These are phyloP conservation scores for Bagarius yarrelli DNA, from an alignment of 2,113 vertebrate genomes.

Conservation along the genomic window DNA sequence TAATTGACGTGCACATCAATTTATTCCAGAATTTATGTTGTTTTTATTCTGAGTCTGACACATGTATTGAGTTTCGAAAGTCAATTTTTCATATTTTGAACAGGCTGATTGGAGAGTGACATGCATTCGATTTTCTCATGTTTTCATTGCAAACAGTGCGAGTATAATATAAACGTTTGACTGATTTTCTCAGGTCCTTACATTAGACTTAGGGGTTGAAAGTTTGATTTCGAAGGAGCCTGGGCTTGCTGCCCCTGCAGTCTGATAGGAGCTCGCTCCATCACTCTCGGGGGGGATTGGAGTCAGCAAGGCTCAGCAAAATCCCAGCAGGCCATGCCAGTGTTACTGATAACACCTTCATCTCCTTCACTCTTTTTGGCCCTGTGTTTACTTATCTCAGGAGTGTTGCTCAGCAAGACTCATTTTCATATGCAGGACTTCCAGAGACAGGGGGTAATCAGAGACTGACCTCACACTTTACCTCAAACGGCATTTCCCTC, in stretches of 20 bases:
- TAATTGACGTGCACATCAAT: background rate
- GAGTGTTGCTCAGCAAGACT: constrained; percentile 35
- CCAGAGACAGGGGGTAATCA: constrained; percentile 40
- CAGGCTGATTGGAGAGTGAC: background rate
- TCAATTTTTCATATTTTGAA: constrained; percentile 9
- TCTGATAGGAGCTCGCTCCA: constrained; percentile 25
- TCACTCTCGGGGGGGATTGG: constrained; percentile 30
- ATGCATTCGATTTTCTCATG: background rate
- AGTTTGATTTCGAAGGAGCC: constrained; percentile 17
- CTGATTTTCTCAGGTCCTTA: constrained; percentile 18
- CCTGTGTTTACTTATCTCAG: constrained; percentile 53
- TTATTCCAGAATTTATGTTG: background rate
- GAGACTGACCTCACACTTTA: constrained; percentile 43
- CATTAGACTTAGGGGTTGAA: background rate
- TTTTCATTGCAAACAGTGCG: constrained; percentile 22
- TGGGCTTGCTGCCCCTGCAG: constrained; percentile 20
- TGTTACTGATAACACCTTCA: constrained; percentile 50
- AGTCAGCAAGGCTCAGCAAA: constrained; percentile 37
- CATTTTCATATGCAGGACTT: constrained; percentile 34
- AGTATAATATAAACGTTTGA: background rate
- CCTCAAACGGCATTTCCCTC: constrained; percentile 44
- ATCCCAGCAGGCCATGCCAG: constrained; percentile 34
- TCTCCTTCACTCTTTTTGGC: constrained; percentile 34
- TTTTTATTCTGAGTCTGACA: background rate
- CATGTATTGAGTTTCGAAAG: background rate